A percentile compares a stretch with the other conserved stretches of the same genome.
Conservation (phyloP, 2,797 vertebrate genomes). For the Manis javanica region DNA sequence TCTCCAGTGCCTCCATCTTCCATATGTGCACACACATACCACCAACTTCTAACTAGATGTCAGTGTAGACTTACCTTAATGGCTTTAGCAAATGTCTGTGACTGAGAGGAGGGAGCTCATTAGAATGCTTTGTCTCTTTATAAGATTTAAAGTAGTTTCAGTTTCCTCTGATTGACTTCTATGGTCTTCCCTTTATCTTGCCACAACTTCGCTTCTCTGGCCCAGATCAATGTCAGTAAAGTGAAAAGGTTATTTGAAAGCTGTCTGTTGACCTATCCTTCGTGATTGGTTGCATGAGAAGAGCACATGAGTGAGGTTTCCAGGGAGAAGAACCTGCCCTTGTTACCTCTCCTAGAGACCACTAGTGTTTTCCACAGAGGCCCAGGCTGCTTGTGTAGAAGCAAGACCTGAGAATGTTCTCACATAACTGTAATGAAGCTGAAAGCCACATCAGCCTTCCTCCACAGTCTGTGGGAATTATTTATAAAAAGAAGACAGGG, state of each 20-base stretch:
- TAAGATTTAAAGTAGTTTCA: conserved; percentile 73
- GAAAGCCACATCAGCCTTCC: conserved; percentile 79
- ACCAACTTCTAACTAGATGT: background rate
- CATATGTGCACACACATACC: background rate
- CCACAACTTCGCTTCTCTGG: conserved; percentile 75
- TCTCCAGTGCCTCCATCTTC: background rate
- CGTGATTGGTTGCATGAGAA: conserved; percentile 83
- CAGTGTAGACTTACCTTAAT: background rate
- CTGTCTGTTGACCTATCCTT: conserved; percentile 86
- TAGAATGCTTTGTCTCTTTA: conserved; percentile 73
- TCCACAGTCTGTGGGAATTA: conserved; percentile 83
- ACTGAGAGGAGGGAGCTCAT: conserved; percentile 61
- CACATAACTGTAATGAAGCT: conserved; percentile 83
- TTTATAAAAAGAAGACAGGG: conserved; percentile 84
- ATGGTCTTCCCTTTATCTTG: conserved; percentile 15
- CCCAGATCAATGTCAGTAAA: conserved; percentile 86
- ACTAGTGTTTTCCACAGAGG: conserved; percentile 83
- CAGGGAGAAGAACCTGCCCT: conserved; percentile 80
- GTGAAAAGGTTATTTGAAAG: conserved; percentile 87
- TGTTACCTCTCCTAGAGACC: conserved; percentile 72
- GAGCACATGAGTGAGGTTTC: conserved; percentile 82
- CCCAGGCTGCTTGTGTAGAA: conserved; percentile 78
- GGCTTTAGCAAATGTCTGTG: conserved; percentile 45
- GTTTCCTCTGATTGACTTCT: conserved; percentile 82
- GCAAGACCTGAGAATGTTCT: conserved; percentile 76